Evolutionary conservation across 2,888 invertebrate genomes (phyloP).

Genomic region (Papilio elwesi): DNA sequence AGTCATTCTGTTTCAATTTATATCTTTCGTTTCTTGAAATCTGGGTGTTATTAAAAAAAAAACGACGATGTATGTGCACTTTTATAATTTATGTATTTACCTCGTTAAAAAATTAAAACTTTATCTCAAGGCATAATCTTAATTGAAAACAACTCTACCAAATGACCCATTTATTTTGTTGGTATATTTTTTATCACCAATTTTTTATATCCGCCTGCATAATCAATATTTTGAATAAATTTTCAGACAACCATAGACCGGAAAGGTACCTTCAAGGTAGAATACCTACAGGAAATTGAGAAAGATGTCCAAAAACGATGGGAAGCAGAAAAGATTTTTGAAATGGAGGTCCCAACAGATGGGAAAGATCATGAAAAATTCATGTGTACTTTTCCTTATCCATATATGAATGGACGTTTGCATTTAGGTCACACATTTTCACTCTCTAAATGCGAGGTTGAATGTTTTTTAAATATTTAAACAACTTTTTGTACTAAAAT

Average conservation of each 20-base stretch:
- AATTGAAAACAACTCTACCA: no score
- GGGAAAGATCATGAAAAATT: slow-evolving; percentile 91
- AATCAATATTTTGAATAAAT: slow-evolving; percentile 24
- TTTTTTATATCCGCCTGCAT: no score
- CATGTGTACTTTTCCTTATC: slow-evolving; percentile 97
- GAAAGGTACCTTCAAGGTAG: slow-evolving; percentile 98
- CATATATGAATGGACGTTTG: slow-evolving; percentile 99
- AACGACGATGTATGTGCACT: not conserved
- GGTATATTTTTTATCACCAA: no score
- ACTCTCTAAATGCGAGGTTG: slow-evolving; percentile 97
- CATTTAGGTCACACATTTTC: slow-evolving; percentile 99
- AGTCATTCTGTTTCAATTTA: not conserved
- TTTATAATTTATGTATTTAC: not conserved
- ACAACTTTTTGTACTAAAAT: not conserved
- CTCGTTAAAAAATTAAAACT: no score
- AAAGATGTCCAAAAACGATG: slow-evolving; percentile 93
- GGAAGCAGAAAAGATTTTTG: slow-evolving; percentile 91
- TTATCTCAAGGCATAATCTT: no score
- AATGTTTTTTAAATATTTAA: slow-evolving; percentile 37
- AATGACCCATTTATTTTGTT: no score
- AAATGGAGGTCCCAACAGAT: slow-evolving; percentile 90
- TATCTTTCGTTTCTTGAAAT: not conserved
- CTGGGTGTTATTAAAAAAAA: not conserved
- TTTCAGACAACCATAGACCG: slow-evolving; percentile 80
- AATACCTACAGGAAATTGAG: slow-evolving; percentile 96